These are phyloP conservation scores for Caenorhabditis sp. DNA, from an alignment of 2,888 invertebrate genomes.

Conservation along the genomic window DNA sequence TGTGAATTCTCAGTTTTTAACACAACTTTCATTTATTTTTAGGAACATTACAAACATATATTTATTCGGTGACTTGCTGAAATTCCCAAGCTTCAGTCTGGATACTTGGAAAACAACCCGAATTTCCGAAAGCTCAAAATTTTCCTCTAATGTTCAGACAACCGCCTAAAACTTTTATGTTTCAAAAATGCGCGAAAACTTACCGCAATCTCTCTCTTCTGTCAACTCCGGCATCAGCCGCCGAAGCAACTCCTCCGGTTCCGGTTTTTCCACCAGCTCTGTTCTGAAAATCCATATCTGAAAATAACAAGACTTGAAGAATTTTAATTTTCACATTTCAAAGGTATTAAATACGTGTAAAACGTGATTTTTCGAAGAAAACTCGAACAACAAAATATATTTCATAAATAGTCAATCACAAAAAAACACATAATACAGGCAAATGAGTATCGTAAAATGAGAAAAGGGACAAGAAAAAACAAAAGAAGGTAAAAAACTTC, in stretches of 20 bases:
- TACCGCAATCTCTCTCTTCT: constrained; percentile 73
- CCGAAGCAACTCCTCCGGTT: constrained; percentile 97
- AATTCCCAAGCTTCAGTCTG: background rate
- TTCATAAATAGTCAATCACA: too few species aligned
- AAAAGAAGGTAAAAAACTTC: too few species aligned
- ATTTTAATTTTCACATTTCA: background rate
- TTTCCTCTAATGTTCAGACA: too few species aligned
- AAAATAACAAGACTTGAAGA: too few species aligned
- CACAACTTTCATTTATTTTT: too few species aligned
- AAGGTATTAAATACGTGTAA: background rate
- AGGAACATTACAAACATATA: too few species aligned
- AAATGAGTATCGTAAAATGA: background rate
- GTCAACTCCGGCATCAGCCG: constrained; percentile 97
- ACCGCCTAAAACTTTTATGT: background rate
- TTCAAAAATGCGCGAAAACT: background rate
- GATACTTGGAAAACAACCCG: background rate
- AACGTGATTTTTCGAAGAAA: constrained; percentile 2
- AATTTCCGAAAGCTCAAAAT: background rate
- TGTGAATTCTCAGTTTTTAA: too few species aligned
- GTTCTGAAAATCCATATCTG: constrained; percentile 99
- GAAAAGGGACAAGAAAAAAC: background rate
- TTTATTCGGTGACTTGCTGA: too few species aligned
- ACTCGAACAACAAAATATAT: background rate
- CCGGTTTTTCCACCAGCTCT: constrained; percentile 98
- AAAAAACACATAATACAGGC: background rate